Evolutionary conservation across 2,113 vertebrate species (phyloP).

Genomic region (Apus apus): DNA sequence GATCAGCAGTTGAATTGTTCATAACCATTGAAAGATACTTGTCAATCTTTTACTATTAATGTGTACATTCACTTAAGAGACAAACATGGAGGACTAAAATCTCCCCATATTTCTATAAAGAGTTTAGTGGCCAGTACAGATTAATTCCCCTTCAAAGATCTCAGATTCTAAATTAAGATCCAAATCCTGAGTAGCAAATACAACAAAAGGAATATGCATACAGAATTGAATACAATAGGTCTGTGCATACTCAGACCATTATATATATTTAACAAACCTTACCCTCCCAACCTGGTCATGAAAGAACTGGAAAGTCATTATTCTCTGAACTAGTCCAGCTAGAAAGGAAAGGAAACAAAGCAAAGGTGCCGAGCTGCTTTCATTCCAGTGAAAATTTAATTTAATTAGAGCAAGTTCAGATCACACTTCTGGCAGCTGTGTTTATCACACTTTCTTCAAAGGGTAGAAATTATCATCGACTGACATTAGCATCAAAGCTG

Average conservation of each 20-base stretch:
- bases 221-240: not conserved
- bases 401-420: conserved; percentile 73
- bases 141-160: not conserved
- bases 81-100: not conserved
- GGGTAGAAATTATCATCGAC: conserved; percentile 67
- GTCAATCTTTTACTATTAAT: not conserved
- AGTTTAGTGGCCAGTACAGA: not conserved
- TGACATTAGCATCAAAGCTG: conserved; percentile 68
- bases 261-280: not conserved
- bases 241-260: not conserved
- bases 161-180: not conserved
- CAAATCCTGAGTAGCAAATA: not conserved
- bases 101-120: not conserved
- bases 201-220: not conserved
- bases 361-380: conserved; percentile 55
- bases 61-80: not conserved
- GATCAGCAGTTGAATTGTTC: not conserved
- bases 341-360: not conserved
- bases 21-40: not conserved
- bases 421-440: conserved; percentile 75
- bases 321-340: not conserved
- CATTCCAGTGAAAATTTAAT: conserved; percentile 68
- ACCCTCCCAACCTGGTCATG: not conserved
- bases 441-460: conserved; percentile 67
- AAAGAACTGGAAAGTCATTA: not conserved